phyloP scores from a whole-genome alignment of 2,113 vertebrate species.

The Aphelocoma coerulescens region DNA sequence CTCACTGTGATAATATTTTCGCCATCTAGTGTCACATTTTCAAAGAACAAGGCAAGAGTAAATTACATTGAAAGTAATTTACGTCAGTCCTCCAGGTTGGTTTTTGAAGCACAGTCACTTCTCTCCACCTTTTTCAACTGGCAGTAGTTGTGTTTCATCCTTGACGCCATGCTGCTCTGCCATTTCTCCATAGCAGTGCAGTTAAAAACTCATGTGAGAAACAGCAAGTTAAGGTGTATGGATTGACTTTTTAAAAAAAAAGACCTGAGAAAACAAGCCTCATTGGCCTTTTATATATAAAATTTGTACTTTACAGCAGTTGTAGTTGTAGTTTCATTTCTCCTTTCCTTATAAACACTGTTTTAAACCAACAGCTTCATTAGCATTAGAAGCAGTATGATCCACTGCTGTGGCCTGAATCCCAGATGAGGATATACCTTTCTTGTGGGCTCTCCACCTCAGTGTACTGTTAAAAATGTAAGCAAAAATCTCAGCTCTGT shows the following conservation, averaged over 20 bases:
- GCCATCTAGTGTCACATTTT: background rate
- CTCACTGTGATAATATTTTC: slow-evolving; percentile 25
- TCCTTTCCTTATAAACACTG: background rate
- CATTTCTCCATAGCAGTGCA: background rate
- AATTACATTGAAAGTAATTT: slow-evolving; percentile 13
- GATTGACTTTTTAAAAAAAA: slow-evolving; percentile 28
- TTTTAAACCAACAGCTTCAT: background rate
- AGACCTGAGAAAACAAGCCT: background rate
- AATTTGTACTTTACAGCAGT: background rate
- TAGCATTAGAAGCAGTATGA: background rate
- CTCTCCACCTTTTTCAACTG: slow-evolving; percentile 15
- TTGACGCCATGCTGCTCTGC: background rate
- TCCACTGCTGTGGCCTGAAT: background rate
- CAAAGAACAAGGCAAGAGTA: background rate
- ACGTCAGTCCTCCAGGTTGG: background rate
- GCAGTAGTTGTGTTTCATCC: background rate
- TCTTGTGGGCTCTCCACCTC: background rate
- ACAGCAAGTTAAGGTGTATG: background rate
- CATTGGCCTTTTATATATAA: background rate
- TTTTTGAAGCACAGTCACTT: slow-evolving; percentile 16
- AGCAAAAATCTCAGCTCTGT: background rate
- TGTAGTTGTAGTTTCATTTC: slow-evolving; percentile 7
- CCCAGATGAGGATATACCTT: background rate
- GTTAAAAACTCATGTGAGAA: background rate
- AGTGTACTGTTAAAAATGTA: background rate